Conservation (phyloP, 2,113 vertebrate species). For the Callorhinus ursinus region DNA sequence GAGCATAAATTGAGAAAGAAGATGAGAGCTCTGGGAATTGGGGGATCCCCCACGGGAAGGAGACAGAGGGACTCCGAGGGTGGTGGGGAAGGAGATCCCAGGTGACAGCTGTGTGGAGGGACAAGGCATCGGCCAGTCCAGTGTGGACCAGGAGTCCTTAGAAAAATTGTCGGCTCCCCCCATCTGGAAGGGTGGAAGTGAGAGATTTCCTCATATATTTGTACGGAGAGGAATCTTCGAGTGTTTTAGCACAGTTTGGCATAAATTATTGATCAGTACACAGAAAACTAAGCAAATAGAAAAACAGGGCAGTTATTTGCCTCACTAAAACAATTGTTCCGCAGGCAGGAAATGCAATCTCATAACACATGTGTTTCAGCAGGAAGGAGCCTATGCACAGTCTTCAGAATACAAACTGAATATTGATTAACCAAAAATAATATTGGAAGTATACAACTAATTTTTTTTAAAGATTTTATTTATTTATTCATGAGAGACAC, state of each 20-base stretch:
- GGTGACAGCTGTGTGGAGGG: neutral
- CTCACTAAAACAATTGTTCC: neutral
- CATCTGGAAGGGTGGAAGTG: neutral
- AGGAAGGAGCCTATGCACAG: neutral
- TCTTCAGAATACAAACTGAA: neutral
- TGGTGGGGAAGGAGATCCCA: neutral
- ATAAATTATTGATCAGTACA: neutral
- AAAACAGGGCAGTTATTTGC: neutral
- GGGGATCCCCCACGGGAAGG: neutral
- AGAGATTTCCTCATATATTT: neutral
- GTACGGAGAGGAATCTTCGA: neutral
- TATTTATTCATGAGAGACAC: too few species aligned
- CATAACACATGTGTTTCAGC: neutral
- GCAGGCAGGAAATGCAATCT: neutral
- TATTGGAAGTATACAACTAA: neutral
- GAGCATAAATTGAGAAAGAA: neutral
- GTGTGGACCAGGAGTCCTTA: too few species aligned
- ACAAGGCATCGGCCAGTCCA: neutral
- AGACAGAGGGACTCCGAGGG: neutral
- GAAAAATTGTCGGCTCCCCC: too few species aligned
- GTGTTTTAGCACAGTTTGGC: neutral
- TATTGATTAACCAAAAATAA: neutral
- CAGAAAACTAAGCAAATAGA: neutral
- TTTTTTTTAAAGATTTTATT: too few species aligned
- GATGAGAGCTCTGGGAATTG: neutral